Evolutionary conservation across 2,888 invertebrate genomes (phyloP), one percentile per base, ranked within the genome.

Genomic region (Rotaria socialis): DNA sequence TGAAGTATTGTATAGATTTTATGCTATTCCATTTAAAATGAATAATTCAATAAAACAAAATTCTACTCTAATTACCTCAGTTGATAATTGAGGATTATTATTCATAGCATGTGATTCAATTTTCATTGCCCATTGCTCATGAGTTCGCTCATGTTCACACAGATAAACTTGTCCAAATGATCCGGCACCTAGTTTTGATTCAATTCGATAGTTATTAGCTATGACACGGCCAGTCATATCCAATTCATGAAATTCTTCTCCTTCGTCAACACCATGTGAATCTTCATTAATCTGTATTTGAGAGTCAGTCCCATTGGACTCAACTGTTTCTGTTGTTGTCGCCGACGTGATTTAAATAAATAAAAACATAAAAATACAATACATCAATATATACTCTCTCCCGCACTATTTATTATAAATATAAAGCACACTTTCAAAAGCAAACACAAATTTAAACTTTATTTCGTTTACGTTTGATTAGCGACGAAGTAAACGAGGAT

Each of bases 131-230:
- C 52, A 52, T 35, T 35, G 35, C 35, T 84, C 84, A 52, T 56
- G 35, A 11, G 52, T 50, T 22, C 24, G 35, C 22, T 35, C 41
- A 47, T 84, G 52, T 41, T 47, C 55, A 84, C 55, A 52, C 11
- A 47, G 14, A 84, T 84, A 84, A 35, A 84, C 84, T 35, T 84
- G 55, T 24, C 84, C 84, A 24, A 84, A 84, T 22, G 84, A 84
- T 22, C 84, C 84, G 2, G 52, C 35, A 35, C 84, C 84, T 84
- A 84, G 55, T 67, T 67, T 67, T 35, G 27, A 11, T 67, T 67
- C 14, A 14, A 67, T 67, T 35, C 35, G 67, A 67, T 67, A 67
- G 16, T 67, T 35, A 67, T 67, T 19, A 7, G 67, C 67, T 35
- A 67, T 35, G n/a, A 67, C 35, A 35, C 67, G 67, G 6, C 67